phyloP scores from a whole-genome alignment of 2,113 vertebrate genomes.

The Pelusios castaneus region DNA sequence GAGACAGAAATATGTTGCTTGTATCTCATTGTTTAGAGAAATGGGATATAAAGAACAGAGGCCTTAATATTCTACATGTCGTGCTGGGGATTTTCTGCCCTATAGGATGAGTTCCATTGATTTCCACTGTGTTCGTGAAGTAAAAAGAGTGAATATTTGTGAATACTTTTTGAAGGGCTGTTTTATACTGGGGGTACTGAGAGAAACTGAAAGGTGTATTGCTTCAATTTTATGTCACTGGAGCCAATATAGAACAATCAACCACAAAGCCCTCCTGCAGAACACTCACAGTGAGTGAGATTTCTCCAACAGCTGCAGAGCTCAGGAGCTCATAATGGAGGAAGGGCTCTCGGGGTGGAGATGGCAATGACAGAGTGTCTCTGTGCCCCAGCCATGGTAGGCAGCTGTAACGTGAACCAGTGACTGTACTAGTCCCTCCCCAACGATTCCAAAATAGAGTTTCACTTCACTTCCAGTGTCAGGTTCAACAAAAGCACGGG shows the following conservation, averaged over 20 bases:
- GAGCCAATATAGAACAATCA: neutral
- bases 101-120: neutral
- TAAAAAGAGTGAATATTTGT: neutral
- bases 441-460: neutral
- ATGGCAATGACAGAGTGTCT: neutral
- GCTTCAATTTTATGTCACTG: neutral
- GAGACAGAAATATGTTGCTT: neutral
- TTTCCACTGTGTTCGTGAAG: accelerated
- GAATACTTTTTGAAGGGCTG: neutral
- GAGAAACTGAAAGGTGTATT: neutral
- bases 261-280: neutral
- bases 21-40: neutral
- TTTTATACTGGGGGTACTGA: neutral
- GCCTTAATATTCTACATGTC: neutral
- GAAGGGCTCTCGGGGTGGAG: neutral
- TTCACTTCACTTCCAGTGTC: neutral
- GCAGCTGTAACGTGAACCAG: neutral
- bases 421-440: neutral
- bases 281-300: neutral
- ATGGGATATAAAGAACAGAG: neutral
- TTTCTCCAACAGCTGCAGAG: neutral
- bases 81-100: neutral
- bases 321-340: neutral
- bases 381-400: neutral
- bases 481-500: neutral